Conservation (phyloP, 2,888 invertebrate genomes). For the Andrena dorsata region DNA sequence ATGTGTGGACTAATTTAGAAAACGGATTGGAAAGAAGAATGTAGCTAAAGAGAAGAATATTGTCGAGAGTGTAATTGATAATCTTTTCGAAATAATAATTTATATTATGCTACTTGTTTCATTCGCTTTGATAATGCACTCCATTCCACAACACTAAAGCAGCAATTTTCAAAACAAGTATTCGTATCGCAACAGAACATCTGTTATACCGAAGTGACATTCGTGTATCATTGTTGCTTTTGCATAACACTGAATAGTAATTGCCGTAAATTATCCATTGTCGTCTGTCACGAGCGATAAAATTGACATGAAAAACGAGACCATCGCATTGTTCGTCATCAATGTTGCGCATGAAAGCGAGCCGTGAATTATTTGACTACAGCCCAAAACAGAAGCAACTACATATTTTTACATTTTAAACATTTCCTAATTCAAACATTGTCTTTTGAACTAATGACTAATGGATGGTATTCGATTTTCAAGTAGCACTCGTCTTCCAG, state of each 20-base stretch:
- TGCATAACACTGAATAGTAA: slow-evolving; percentile 6
- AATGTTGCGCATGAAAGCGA: neutral
- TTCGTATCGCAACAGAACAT: neutral
- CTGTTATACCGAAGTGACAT: neutral
- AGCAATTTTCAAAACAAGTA: neutral
- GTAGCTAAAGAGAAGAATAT: no score
- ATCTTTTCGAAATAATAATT: neutral
- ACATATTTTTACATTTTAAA: neutral
- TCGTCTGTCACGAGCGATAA: neutral
- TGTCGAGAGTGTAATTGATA: no score
- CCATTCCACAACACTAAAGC: neutral
- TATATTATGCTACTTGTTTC: neutral
- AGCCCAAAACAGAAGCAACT: neutral
- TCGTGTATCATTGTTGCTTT: neutral
- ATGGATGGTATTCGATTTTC: no score
- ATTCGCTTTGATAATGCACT: neutral
- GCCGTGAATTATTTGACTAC: no score
- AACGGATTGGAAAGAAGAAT: no score
- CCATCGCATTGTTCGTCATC: neutral
- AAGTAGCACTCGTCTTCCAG: neutral
- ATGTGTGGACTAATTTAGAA: no score
- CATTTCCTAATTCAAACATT: neutral
- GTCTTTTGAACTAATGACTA: no score
- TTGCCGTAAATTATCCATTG: slow-evolving; percentile 5
- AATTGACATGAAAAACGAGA: slow-evolving; percentile 2